Evolutionary conservation across 2,113 vertebrate species (phyloP).

Genomic region (Xyrauchen texanus): DNA sequence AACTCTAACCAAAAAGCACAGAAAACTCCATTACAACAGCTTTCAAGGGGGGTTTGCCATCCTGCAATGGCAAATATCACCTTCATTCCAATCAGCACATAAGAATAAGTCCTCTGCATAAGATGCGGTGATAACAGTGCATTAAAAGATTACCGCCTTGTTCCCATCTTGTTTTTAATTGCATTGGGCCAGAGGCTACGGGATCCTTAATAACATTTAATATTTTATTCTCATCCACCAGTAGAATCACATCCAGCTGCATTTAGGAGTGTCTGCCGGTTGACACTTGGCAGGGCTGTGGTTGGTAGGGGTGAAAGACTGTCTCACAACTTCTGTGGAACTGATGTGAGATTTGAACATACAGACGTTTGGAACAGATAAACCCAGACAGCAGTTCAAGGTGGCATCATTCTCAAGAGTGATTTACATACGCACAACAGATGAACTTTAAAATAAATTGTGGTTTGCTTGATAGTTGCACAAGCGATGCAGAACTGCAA

Average conservation of each 20-base stretch:
- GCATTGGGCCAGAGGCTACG: constrained; percentile 33
- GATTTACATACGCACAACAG: constrained; percentile 20
- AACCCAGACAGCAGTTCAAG: neutral
- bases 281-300: neutral
- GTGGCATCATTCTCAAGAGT: neutral
- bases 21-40: constrained; percentile 48
- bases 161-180: constrained; percentile 41
- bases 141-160: constrained; percentile 47
- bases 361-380: neutral
- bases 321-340: neutral
- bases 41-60: constrained; percentile 28
- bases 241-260: neutral
- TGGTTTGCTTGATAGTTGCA: neutral
- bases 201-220: constrained; percentile 34
- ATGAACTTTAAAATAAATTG: neutral
- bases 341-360: neutral
- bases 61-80: constrained; percentile 48
- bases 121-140: constrained; percentile 40
- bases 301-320: neutral
- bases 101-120: constrained; percentile 44
- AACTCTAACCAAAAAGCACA: constrained; percentile 52
- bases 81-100: constrained; percentile 37
- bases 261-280: constrained; percentile 19
- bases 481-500: neutral
- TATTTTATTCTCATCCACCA: constrained; percentile 32